Conservation (phyloP, 2,797 vertebrate genomes). For the Arctocebus calabarensis region DNA sequence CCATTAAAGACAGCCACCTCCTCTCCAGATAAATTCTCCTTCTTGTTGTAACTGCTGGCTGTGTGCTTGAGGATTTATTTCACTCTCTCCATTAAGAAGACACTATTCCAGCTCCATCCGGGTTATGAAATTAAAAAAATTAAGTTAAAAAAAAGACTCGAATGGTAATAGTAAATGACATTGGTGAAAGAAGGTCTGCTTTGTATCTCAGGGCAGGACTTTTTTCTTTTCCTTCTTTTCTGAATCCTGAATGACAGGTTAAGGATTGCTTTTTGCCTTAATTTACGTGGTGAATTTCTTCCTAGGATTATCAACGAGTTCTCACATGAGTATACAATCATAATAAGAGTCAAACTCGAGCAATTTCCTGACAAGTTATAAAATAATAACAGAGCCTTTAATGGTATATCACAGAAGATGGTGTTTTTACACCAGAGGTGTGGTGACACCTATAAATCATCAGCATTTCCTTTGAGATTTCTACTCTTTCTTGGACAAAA, state of each 20-base stretch:
- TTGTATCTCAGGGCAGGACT: neutral
- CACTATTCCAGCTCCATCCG: too few species aligned
- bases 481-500: slow-evolving; percentile 60
- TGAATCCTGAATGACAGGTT: slow-evolving; percentile 63
- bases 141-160: neutral
- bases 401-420: slow-evolving; percentile 23
- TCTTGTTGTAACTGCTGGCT: neutral
- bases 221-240: neutral
- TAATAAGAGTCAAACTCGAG: slow-evolving; percentile 59
- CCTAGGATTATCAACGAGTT: slow-evolving; percentile 70
- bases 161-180: neutral
- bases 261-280: slow-evolving; percentile 67
- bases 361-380: slow-evolving; percentile 73
- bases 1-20: neutral
- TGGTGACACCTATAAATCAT: slow-evolving; percentile 54
- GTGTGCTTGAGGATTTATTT: neutral
- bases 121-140: too few species aligned
- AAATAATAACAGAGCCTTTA: slow-evolving; percentile 69
- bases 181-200: neutral
- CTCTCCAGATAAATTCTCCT: neutral
- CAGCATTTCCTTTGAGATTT: slow-evolving; percentile 45
- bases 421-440: slow-evolving; percentile 50
- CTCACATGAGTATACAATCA: slow-evolving; percentile 61
- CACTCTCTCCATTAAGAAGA: neutral
- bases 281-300: slow-evolving; percentile 67